Base-by-base conservation (phyloP, 2,888 invertebrate genomes). In the Drosophila leonis region DNA sequence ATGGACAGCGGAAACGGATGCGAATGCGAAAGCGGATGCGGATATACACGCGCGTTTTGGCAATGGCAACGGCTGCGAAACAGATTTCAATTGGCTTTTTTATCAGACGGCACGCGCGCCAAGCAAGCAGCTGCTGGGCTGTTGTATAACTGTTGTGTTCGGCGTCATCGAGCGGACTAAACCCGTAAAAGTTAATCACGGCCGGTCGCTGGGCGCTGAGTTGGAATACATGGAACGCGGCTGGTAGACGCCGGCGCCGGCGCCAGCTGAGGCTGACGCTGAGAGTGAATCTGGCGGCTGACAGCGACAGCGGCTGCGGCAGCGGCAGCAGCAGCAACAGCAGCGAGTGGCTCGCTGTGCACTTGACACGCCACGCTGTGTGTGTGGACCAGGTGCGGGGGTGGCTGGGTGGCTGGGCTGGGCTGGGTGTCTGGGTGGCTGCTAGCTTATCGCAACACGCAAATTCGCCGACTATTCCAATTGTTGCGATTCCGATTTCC, bases 101-200 rank as follows among this genome's bases (percentile, higher is more conserved):
- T 56, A 60, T 65, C 54, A 62, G 63, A 69, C 49, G 62, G 42
- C 70, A 76, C 72, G 63, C 80, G 80, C 80, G 78, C 57, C 61
- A 56, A 54, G 57, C 44, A 65, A 65, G 79, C 83, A 71, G 81
- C 84, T 78, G 74, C 65, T 78, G 72, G 68, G 85, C 78, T 66
- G 39, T 39, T 69, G 57, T 46, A 67, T 78, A 65, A 90, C 86
- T 87, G 89, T 83, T 76, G 69, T 82, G 83, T 86, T 91, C 91
- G 88, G 87, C 88, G 88, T 90, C 92, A 90, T 90, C 85, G 90
- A 91, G 81, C 83, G 92, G 90, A 91, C 91, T 92, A 76, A 80
- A 90, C 86, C 91, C 83, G 91, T 90, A 90, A 91, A 87, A 92
- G 83, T 89, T 91, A 91, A 91, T 91, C 91, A 92, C 87, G 88